These are phyloP conservation scores for Chalcosyrphus nemorum DNA, from an alignment of 2,888 invertebrate genomes.

Conservation along the genomic window DNA sequence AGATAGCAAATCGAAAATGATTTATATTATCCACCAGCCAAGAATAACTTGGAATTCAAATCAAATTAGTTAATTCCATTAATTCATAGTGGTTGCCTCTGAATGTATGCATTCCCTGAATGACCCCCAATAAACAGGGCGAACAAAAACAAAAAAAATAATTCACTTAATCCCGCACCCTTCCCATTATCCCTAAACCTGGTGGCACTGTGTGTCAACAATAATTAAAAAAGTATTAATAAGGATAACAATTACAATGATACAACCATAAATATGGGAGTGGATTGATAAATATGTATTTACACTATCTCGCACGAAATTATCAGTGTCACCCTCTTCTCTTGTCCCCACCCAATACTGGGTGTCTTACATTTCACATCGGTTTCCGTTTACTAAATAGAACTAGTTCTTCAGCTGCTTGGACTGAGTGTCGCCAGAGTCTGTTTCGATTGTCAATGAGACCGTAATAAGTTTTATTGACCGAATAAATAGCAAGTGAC, in stretches of 20 bases:
- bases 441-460: constrained; percentile 10
- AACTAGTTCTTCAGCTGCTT: not conserved
- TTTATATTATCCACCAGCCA: not conserved
- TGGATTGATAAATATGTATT: constrained; percentile 20
- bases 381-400: not conserved
- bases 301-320: constrained; percentile 14
- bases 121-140: not conserved
- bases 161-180: constrained; percentile 1
- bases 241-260: constrained; percentile 16
- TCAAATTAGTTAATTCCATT: constrained; percentile 16
- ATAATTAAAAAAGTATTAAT: constrained; percentile 17
- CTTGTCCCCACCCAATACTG: too few relatives aligned
- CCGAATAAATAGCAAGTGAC: not conserved
- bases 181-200: not conserved
- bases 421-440: not conserved
- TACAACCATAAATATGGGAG: not conserved
- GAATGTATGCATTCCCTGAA: not conserved
- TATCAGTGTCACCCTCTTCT: not conserved
- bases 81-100: not conserved
- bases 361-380: not conserved
- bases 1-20: not conserved
- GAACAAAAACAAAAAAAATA: not conserved
- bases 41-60: not conserved
- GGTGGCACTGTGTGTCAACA: constrained; percentile 21
- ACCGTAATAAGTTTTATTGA: not conserved